Percentiles rank a stretch among this genome's conserved stretches.
Conservation (phyloP, 2,888 invertebrate species). For the Sminthurides aquaticus region DNA sequence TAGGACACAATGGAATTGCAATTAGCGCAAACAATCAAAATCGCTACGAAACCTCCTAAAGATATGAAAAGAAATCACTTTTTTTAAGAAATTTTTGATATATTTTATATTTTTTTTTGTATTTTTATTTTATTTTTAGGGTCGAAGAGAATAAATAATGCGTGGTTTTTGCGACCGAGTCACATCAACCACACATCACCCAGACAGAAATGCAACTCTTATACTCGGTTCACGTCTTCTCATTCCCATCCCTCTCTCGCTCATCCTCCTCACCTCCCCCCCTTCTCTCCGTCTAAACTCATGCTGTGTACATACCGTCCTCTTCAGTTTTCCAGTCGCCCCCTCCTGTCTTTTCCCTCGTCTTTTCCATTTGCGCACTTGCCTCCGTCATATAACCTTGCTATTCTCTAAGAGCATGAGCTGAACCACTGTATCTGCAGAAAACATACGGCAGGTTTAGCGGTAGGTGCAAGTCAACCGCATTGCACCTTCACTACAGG, state of each 20-base stretch:
- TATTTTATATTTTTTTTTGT: slow-evolving; percentile 37
- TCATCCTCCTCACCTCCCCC: background rate
- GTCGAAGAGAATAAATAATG: slow-evolving; percentile 37
- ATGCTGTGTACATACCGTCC: background rate
- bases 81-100: slow-evolving; percentile 32
- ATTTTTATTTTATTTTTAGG: slow-evolving; percentile 36
- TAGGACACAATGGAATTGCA: background rate
- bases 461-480: background rate
- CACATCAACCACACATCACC: slow-evolving; percentile 38
- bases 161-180: slow-evolving; percentile 38
- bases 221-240: background rate
- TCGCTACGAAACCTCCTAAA: slow-evolving; percentile 35
- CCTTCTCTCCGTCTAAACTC: background rate
- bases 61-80: slow-evolving; percentile 14
- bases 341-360: background rate
- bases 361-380: background rate
- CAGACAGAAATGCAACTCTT: slow-evolving; percentile 35
- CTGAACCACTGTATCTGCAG: too few relatives aligned
- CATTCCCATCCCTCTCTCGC: background rate
- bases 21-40: slow-evolving; percentile 10
- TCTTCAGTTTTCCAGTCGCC: background rate
- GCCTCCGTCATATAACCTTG: background rate
- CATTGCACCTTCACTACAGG: background rate
- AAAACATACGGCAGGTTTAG: too few relatives aligned
- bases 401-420: background rate